Base-by-base conservation (phyloP, 2,888 invertebrate species). In the Cylloceria caligata region DNA sequence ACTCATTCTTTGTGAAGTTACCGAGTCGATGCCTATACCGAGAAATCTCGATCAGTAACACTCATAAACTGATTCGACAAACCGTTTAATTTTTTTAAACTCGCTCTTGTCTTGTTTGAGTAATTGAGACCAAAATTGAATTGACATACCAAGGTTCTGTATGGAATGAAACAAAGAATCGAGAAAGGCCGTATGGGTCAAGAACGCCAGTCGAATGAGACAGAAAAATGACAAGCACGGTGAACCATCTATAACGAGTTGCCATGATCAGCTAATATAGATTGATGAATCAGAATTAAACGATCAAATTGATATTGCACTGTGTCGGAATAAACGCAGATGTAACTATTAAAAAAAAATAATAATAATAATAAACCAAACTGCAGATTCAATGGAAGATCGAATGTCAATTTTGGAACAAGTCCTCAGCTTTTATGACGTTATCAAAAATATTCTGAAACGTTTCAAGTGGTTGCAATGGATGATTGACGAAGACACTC, bases 281-380 rank as follows among this genome's bases (percentile, higher is more conserved):
- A 72, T 78, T 45, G 57, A 78, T 72, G 34, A 55, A 72, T 42
- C n/a, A 0, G 13, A 47, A 57, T 16, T 47, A n/a, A 55, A 11
- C 34, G 45, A 69, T 30, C 36, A 11, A 49, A 69, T 52, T 21
- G 30, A 39, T 9, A 21, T 13, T 9, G 42, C 21, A n/a, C 49
- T 11, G 9, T 6, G 7, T 36, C 36, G 36, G 19, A 62, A 36
- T 62, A 9, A 60, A 27, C n/a, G n/a, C n/a, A 4, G 71, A 27
- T 21, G 21, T 34, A 55, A 39, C 3, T 42, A 45, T 36, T 36
- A 34, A 24, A 16, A 77, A 64, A 65, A 57, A 36, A 71, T 13
- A 36, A n/a, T n/a, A n/a, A n/a, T n/a, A n/a, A n/a, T n/a, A n/a
- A n/a, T n/a, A n/a, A 71, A 62, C 30, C n/a, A 69, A 30, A 30